Evolutionary conservation across 2,888 invertebrate species (phyloP), one percentile per base, ranked within the genome.

Genomic region (Dynastes grantii): DNA sequence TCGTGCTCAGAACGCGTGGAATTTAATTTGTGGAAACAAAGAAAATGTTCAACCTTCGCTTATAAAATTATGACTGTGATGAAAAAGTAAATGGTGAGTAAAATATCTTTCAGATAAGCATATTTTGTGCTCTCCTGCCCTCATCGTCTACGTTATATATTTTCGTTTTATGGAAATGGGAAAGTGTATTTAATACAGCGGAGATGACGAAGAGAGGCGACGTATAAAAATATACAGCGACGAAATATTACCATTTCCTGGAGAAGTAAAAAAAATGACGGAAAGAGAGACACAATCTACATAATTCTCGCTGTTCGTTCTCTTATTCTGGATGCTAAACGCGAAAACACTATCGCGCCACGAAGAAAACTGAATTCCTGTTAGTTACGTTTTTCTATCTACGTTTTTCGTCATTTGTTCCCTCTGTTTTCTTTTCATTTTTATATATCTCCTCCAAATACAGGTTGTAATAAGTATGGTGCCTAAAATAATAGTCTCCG

Each of bases 31-130:
- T 37, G 53, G 61, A 58, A 58, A 73, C 40, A 45, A 58, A 27
- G 37, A 73, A 68, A 68, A 68, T 68, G 67, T 27, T 45, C 45
- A 58, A 40, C 58, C 27, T 27, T 58, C 45, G 29, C 29, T 73
- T 73, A 73, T 61, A 45, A 73, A 73, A 73, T 73, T 73, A 73
- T 61, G 73, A 40, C 40, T 45, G 58, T 61, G 73, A 73, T 61
- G 73, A 73, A 73, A 73, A 73, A 58, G 73, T 73, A 73, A 73
- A 73, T 73, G 73, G 73, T 61, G 58, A 73, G 73, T 73, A 61
- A 73, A 73, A 73, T 73, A 73, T 73, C 58, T 73, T 73, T 45
- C 58, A 58, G 73, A 73, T 73, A 73, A 73, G 73, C 73, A 73
- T 73, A 58, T 73, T 73, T 73, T 55, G 73, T 73, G 58, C 40